Base-by-base conservation (phyloP, 2,797 vertebrate species). In the Kryptolebias ocellatus region DNA sequence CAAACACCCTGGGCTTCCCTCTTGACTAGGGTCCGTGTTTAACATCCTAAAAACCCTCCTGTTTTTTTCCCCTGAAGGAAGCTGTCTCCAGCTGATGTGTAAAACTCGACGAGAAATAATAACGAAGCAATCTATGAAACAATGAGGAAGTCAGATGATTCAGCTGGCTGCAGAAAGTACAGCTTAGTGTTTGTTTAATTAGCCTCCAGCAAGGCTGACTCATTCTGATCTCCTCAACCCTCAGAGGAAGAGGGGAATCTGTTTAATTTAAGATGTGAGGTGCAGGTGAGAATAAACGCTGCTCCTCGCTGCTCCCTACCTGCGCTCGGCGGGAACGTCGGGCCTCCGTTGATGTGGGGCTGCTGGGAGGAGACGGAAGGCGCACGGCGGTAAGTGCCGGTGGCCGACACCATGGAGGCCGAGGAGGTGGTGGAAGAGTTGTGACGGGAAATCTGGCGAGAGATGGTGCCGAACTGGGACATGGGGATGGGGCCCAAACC, bases 391-490 rank as follows among this genome's bases (percentile, higher is more conserved):
- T 98, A 99, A 73, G 97, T 98, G 90, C 96, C 96, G 14, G 97
- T 98, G 90, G 98, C 98, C 69, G 97, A 97, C 91, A 96, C 96
- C 94, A 96, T 98, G 91, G 98, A 99, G 87, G 96, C 92, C 24
- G 97, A 97, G 85, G 97, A 99, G 90, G 97, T 97, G 90, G 96
- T 96, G 64, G 89, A 92, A 81, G 98, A 98, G 93, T 96, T 98
- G 95, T 99, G 97, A 78, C 98, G 95, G 14, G 97, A 98, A 81
- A 99, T 96, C 94, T 99, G 98, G 87, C 98, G 96, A 87, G 96
- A 98, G 93, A 99, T 98, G 83, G 98, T 98, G 93, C 97, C 97
- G 73, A 98, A 99, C 95, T 99, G 98, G 86, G 98, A 99, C 93
- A 97, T 96, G 87, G 98, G 96, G 90, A 96, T 95, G 68, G 98